Base-by-base conservation (phyloP, 1,140 invertebrate species). In the Thereuonema tuberculata region DNA sequence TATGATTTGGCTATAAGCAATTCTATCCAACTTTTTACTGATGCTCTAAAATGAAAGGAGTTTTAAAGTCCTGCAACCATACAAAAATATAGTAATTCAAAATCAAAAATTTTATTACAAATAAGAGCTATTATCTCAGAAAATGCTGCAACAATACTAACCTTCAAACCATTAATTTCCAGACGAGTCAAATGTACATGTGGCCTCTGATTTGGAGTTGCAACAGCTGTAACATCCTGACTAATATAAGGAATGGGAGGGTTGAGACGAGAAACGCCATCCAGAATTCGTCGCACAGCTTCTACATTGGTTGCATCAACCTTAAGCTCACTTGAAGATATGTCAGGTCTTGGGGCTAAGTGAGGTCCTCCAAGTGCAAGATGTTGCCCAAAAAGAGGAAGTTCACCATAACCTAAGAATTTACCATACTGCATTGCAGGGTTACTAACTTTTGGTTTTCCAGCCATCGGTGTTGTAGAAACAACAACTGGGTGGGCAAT, bases 161-260 rank as follows among this genome's bases (percentile, higher is more conserved):
- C 57, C 57, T 61, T 62, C 12, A 75, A 60, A 2, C 92, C 93
- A 67, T 92, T 85, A 27, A 95, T 74, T 72, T 96, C 92, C 63
- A 83, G 84, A 29, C 71, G 71, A 27, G 74, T 77, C 28, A 79
- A 61, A 58, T 75, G 71, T 15, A 74, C 62, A 17, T 60, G 59
- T 31, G 28, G 37, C 26, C 25, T 60, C 3, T 9, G 5, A 14
- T 55, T n/a, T 55, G 53, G 25, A 12, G 53, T 25, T 17, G 48
- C 9, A 50, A 17, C 3, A 27, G 53, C 25, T 23, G 24, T 9
- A 12, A 12, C 15, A 12, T 9, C 15, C 9, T 9, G 9, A 20
- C 9, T 24, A 24, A 12, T 24, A 24, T 9, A 12, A 9, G 37
- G 9, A 43, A 12, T 12, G 21, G 49, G 14, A 52, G 49, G 9